phyloP scores from a whole-genome alignment of 2,113 vertebrate genomes.

The Rhea americana region DNA sequence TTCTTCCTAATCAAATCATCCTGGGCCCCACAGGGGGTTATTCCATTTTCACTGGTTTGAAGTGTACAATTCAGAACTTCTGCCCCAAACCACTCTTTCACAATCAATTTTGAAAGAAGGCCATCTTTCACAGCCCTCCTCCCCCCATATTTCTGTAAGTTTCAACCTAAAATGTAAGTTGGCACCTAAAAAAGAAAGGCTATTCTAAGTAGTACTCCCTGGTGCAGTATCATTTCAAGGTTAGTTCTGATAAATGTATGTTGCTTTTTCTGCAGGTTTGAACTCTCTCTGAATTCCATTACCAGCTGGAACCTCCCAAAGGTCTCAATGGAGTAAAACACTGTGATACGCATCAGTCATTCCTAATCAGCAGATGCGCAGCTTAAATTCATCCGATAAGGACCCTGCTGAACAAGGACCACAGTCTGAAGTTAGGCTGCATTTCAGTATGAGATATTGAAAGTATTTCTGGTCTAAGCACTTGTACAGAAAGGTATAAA shows the following conservation, averaged over 20 bases:
- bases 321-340: background rate
- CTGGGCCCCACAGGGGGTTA: background rate
- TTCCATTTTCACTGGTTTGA: background rate
- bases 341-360: accelerated
- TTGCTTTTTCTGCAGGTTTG: background rate
- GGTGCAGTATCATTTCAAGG: background rate
- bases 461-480: background rate
- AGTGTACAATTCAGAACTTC: background rate
- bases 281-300: background rate
- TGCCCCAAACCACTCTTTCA: background rate
- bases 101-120: background rate
- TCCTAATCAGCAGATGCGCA: background rate
- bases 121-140: background rate
- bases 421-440: background rate
- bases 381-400: background rate
- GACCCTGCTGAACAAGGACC: background rate
- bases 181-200: background rate
- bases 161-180: background rate
- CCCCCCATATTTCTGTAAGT: background rate
- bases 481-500: background rate
- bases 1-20: background rate
- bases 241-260: accelerated
- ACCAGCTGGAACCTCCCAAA: background rate
- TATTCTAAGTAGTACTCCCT: background rate
- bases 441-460: background rate